These are phyloP conservation scores for Agriopis marginaria DNA, from an alignment of 2,888 invertebrate genomes.

Conservation along the genomic window DNA sequence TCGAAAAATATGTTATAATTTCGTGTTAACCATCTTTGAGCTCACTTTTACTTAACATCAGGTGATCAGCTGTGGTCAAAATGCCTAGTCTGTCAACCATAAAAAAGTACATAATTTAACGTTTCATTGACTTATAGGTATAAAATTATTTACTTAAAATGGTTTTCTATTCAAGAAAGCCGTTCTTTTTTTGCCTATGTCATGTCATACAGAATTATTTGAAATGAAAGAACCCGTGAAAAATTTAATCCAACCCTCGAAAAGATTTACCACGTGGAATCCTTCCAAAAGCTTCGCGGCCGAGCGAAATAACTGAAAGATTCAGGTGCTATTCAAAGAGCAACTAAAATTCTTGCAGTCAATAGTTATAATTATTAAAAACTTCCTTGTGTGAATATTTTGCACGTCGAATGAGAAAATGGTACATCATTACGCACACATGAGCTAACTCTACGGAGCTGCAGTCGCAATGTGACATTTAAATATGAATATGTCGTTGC, in stretches of 20 bases:
- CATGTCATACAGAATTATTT: slow-evolving; percentile 36
- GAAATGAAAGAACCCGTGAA: slow-evolving; percentile 55
- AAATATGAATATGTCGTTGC: slow-evolving; percentile 82
- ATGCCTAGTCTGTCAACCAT: too few species aligned
- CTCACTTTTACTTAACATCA: too few species aligned
- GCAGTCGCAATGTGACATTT: slow-evolving; percentile 75
- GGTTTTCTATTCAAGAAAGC: background rate
- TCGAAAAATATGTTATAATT: too few species aligned
- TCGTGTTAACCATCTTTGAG: too few species aligned
- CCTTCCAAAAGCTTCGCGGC: slow-evolving; percentile 45
- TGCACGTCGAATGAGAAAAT: slow-evolving; percentile 37
- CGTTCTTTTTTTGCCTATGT: slow-evolving; percentile 5
- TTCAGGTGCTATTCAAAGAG: slow-evolving; percentile 10
- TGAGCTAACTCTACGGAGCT: slow-evolving; percentile 63
- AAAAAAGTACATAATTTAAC: too few species aligned
- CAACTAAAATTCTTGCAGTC: slow-evolving; percentile 10
- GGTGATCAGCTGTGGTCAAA: too few species aligned
- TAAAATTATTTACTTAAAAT: slow-evolving; percentile 18
- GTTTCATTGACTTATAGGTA: background rate
- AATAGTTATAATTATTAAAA: slow-evolving; percentile 17
- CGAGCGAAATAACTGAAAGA: slow-evolving; percentile 29
- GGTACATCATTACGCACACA: slow-evolving; percentile 56
- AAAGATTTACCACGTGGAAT: slow-evolving; percentile 58
- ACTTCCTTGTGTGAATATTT: slow-evolving; percentile 20
- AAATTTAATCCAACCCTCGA: slow-evolving; percentile 61